phyloP scores from a whole-genome alignment of 2,113 vertebrate genomes.

The Aix galericulata region DNA sequence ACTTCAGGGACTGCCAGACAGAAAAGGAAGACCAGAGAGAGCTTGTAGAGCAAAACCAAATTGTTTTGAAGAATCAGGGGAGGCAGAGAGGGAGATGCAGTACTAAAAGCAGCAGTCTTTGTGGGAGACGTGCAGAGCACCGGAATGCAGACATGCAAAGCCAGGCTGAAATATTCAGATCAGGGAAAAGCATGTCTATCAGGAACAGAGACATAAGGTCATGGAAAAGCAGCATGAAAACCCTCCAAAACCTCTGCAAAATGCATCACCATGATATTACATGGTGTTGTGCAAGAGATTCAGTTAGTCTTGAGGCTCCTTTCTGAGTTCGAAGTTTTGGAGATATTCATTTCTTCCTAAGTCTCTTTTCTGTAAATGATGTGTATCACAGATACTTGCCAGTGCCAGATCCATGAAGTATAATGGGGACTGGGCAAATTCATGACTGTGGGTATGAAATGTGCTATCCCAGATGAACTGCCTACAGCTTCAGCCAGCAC shows the following conservation, averaged over 20 bases:
- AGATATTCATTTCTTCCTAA: background rate
- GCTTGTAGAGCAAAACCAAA: background rate
- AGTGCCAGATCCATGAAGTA: background rate
- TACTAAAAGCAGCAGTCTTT: background rate
- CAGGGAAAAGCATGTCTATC: background rate
- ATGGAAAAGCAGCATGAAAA: background rate
- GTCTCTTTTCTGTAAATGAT: background rate
- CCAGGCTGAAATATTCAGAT: background rate
- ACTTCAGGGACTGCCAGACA: background rate
- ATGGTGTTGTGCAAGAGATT: background rate
- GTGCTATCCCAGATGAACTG: background rate
- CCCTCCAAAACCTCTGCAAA: background rate
- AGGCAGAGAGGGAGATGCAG: background rate
- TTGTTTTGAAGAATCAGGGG: background rate
- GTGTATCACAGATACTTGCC: background rate
- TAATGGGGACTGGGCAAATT: background rate
- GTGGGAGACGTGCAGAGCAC: background rate
- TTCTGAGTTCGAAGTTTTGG: background rate
- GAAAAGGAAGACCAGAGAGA: background rate
- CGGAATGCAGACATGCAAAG: background rate
- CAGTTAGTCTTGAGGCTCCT: background rate
- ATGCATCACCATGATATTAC: accelerated
- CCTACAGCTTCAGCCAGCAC: background rate
- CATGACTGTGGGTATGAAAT: background rate
- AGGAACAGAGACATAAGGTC: background rate